Percentiles rank a stretch among this genome's conserved stretches.
These are phyloP conservation scores for Leptopterna dolabrata DNA, from an alignment of 2,888 invertebrate species.

Conservation along the genomic window DNA sequence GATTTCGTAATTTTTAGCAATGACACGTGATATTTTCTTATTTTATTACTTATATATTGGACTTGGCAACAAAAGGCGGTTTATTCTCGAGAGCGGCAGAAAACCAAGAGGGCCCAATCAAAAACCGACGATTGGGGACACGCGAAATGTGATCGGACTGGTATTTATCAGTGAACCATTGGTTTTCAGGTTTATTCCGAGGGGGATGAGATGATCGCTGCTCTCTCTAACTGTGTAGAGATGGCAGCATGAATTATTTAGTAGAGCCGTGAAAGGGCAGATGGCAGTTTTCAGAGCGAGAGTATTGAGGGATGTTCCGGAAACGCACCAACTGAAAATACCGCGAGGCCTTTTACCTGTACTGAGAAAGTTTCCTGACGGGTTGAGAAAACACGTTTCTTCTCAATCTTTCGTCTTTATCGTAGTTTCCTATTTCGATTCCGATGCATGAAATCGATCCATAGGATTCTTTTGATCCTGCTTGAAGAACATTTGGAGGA, in stretches of 20 bases:
- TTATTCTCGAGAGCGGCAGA: too few species aligned
- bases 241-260: slow-evolving; percentile 20
- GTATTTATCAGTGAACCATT: neutral
- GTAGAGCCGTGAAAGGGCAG: neutral
- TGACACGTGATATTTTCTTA: too few species aligned
- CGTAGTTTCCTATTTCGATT: neutral
- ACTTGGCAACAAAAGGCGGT: too few species aligned
- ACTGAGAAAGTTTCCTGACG: neutral
- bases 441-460: neutral
- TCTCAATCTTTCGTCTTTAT: neutral
- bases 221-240: neutral
- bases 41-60: too few species aligned
- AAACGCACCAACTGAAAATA: slow-evolving; percentile 36
- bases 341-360: neutral
- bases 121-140: neutral
- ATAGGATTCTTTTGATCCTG: too few species aligned
- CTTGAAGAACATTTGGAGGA: too few species aligned
- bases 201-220: slow-evolving; percentile 1
- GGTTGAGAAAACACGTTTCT: neutral
- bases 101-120: neutral
- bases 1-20: too few species aligned
- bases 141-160: neutral
- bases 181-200: neutral
- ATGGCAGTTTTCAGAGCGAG: neutral
- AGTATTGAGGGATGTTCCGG: neutral